These are phyloP conservation scores for Pseudomyrmex cubaensis DNA, from an alignment of 1,140 invertebrate species.

Conservation along the genomic window DNA sequence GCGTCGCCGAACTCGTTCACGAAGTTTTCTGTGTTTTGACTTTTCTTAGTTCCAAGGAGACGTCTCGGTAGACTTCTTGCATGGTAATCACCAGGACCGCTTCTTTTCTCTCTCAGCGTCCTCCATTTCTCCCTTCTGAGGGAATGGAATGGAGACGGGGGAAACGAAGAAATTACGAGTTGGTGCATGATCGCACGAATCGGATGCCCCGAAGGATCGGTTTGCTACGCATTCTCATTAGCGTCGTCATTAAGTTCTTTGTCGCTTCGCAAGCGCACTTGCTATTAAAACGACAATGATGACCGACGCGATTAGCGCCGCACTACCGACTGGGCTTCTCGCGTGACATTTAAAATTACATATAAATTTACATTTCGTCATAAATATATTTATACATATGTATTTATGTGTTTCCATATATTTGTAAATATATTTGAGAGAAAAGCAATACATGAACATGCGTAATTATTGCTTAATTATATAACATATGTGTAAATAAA, in stretches of 20 bases:
- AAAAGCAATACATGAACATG: no score
- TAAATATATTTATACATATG: no score
- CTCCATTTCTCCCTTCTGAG: neutral
- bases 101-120: conserved; percentile 13
- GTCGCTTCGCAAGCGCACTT: conserved; percentile 23
- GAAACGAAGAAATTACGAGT: conserved; percentile 57
- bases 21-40: conserved; percentile 21
- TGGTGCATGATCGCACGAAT: conserved; percentile 60
- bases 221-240: conserved; percentile 60
- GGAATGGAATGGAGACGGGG: neutral
- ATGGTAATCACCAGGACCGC: conserved; percentile 36
- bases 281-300: conserved; percentile 59
- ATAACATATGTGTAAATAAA: neutral
- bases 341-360: conserved; percentile 12
- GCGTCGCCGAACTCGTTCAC: neutral
- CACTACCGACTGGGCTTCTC: conserved; percentile 42
- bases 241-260: conserved; percentile 64
- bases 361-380: neutral
- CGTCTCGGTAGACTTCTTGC: conserved; percentile 3
- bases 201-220: conserved; percentile 66
- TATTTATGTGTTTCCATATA: no score
- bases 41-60: neutral
- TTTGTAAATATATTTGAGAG: no score
- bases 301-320: conserved; percentile 48
- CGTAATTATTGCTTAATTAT: neutral